Percentiles rank a stretch among this genome's conserved stretches.
Conservation (phyloP, 1,140 invertebrate genomes). For the Theocolax elegans region DNA sequence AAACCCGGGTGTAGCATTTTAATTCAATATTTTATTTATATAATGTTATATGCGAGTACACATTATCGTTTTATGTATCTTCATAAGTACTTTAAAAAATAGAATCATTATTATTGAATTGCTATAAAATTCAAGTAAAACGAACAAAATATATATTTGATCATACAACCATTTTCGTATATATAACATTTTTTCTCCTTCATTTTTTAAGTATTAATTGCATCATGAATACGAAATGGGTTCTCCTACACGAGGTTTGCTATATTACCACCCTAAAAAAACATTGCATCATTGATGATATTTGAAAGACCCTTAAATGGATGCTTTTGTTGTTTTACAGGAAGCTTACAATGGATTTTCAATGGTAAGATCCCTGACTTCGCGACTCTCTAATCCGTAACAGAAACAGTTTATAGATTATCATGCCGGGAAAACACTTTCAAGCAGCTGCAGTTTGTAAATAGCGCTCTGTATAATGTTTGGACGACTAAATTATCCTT, state of each 20-base stretch:
- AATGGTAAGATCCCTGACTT: conserved; percentile 14
- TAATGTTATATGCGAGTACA: too few relatives aligned
- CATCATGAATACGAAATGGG: conserved; percentile 37
- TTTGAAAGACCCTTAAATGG: conserved; percentile 39
- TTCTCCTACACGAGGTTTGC: neutral
- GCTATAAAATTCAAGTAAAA: too few relatives aligned
- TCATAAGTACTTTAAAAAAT: too few relatives aligned
- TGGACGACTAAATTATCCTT: neutral
- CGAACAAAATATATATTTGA: too few relatives aligned
- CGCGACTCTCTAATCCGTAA: conserved; percentile 3
- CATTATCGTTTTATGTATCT: too few relatives aligned
- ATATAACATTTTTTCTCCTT: neutral
- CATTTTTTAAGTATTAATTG: conserved; percentile 32
- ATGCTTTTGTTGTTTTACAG: conserved; percentile 21
- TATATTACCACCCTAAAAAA: conserved; percentile 31
- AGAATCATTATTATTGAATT: too few relatives aligned
- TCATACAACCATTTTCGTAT: too few relatives aligned
- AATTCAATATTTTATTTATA: too few relatives aligned
- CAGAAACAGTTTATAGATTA: conserved; percentile 20
- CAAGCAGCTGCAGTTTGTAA: neutral
- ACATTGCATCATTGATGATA: conserved; percentile 42
- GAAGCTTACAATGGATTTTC: conserved; percentile 27
- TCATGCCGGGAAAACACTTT: conserved; percentile 4
- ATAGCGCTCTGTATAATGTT: neutral
- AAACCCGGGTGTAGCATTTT: too few relatives aligned